Evolutionary conservation across 2,113 vertebrate genomes (phyloP).

Genomic region (Nerophis ophidion): DNA sequence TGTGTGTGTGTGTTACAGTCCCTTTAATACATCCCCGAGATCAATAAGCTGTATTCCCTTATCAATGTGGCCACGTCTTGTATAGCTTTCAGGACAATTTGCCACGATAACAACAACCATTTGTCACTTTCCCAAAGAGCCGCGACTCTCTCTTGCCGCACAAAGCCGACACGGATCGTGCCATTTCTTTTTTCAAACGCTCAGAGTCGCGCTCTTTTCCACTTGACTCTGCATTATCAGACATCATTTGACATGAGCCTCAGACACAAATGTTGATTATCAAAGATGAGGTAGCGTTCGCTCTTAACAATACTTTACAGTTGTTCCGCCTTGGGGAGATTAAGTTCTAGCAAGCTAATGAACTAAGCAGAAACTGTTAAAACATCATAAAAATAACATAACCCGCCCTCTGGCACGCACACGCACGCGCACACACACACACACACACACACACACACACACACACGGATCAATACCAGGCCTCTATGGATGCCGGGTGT

Average conservation of each 20-base stretch:
- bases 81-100: constrained; percentile 91
- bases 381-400: constrained; percentile 49
- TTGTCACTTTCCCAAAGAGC: constrained; percentile 74
- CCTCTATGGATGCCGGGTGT: constrained; percentile 65
- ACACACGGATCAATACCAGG: constrained; percentile 66
- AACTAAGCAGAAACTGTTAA: constrained; percentile 43
- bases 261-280: constrained; percentile 15
- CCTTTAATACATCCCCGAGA: constrained; percentile 92
- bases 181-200: constrained; percentile 15
- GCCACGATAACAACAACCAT: constrained; percentile 87
- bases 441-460: constrained; percentile 6
- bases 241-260: not conserved
- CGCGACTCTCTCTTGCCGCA: constrained; percentile 15
- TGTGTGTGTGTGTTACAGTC: constrained; percentile 79
- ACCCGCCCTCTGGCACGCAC: constrained; percentile 11
- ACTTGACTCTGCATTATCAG: not conserved
- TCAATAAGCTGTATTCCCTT: constrained; percentile 87
- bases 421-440: constrained; percentile 11
- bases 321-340: constrained; percentile 27
- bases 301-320: constrained; percentile 17
- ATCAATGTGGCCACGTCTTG: constrained; percentile 77
- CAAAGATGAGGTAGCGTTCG: constrained; percentile 15
- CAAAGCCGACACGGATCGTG: not conserved
- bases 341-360: constrained; percentile 55
- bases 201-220: not conserved